Base-by-base conservation (phyloP, 2,797 vertebrate species). In the Bradypodion pumilum region DNA sequence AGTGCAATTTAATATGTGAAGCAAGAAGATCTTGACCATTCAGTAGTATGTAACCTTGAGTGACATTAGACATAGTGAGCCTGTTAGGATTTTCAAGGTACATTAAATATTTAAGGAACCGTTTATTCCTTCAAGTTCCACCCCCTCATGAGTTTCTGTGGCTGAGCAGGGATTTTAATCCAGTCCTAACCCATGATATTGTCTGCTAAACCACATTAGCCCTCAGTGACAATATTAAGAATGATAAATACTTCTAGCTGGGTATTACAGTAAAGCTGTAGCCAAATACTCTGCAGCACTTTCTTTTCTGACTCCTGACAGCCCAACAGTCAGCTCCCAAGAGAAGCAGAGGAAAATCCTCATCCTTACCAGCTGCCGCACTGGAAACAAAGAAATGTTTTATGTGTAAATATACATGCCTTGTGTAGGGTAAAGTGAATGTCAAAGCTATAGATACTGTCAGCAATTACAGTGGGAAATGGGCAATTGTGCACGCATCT, bases 221-320 rank as follows among this genome's bases (percentile, higher is more conserved):
- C 19, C 19, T 56, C 52, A 56, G 13, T 16, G 19, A 15, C 56
- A 21, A 19, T 56, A 56, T 56, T 56, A 56, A 4, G 16, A 56
- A 56, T 15, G 52, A 56, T 56, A 16, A n/a, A 35, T 35, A 66
- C 10, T 66, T 16, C 7, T 15, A 7, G 42, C 32, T 59, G 13
- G 23, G 13, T 21, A 52, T 49, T 70, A 7, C 74, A 70, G 65
- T 77, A 29, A n/a, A 27, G 44, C 75, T 85, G 79, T 13, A 87
- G 72, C 84, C 32, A 40, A 19, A 2, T 87, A 49, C 84, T 90
- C 88, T 79, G 84, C 81, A 78, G 25, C 76, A 59, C 60, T 92
- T 78, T 90, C 90, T 88, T 74, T 85, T 80, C 65, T 87, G 79
- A 56, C 5, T 83, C 44, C 84, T 85, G 78, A 85, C 82, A 90